Base-by-base conservation (phyloP, 2,797 vertebrate species). In the Chelon labrosus region DNA sequence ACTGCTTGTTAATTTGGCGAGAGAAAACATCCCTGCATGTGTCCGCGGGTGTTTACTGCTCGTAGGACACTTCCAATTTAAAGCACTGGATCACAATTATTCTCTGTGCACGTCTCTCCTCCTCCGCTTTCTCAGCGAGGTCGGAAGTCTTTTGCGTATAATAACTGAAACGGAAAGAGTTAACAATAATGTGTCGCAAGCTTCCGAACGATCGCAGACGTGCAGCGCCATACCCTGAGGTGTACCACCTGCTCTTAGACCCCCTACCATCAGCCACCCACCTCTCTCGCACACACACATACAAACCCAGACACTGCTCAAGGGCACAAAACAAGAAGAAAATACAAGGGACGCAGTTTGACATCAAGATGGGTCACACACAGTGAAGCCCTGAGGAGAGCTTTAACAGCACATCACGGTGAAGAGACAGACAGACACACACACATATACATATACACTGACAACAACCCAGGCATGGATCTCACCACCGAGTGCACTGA, bases 231-330 rank as follows among this genome's bases (percentile, higher is more conserved):
- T 55, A 59, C 79, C 86, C 78, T 37, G 14, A 82, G 84, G 85
- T 79, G 77, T 11, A 77, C 56, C 84, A 88, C 84, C 88, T 90
- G 86, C 89, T 80, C 66, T 20, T 12, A 54, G 59, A 82, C 62
- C 70, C 79, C 77, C 82, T 13, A 22, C 47, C 67, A 53, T 3
- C 41, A 52, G n/a, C 68, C 77, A 79, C 76, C 60, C 63, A 81
- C 79, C 81, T 66, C 69, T 25, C 80, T 67, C 62, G 66, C 64
- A 52, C 57, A 38, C 80, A 68, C 62, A 70, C 64, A 52, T 54
- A 38, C 79, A 68, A 57, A 70, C 51, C 27, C 56, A 56, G 20
- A 60, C 38, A 50, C 19, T 0, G 70, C 83, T 84, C 73, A 70
- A 69, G 83, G 85, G 80, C 77, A 53, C 19, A 31, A 49, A 73